phyloP scores from a whole-genome alignment of 2,113 vertebrate species.

The Hippolais icterina region DNA sequence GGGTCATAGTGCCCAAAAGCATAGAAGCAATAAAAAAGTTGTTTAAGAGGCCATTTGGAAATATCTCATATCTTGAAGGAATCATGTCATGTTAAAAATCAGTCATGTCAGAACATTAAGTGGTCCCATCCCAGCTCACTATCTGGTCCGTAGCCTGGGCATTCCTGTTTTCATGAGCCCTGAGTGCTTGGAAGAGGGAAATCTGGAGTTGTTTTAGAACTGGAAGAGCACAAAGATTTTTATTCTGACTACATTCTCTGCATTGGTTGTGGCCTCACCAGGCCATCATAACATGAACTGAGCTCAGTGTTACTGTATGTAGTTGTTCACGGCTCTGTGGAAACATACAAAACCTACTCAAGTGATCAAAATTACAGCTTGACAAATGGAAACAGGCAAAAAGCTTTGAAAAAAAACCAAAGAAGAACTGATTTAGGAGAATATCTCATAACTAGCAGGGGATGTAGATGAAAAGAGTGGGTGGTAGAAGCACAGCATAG shows the following conservation, averaged over 20 bases:
- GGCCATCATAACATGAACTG: fast-evolving
- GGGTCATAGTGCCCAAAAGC: not conserved
- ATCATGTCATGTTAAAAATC: not conserved
- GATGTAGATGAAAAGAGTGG: not conserved
- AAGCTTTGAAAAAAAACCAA: not conserved
- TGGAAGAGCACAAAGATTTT: not conserved
- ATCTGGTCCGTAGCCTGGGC: not conserved
- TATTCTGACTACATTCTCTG: not conserved
- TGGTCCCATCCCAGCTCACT: not conserved
- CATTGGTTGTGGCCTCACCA: not conserved
- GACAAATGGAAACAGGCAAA: not conserved
- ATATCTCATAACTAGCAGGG: not conserved
- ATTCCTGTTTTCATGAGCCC: not conserved
- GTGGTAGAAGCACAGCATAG: not conserved
- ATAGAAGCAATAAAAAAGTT: not conserved
- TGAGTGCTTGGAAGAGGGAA: not conserved
- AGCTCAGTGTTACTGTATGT: not conserved
- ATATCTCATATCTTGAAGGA: not conserved
- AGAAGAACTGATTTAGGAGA: not conserved
- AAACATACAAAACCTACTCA: not conserved
- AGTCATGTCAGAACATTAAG: fast-evolving
- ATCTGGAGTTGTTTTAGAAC: not conserved
- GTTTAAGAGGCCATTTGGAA: not conserved
- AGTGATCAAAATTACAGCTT: not conserved
- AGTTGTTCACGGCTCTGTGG: not conserved